Conservation (phyloP, 1,140 invertebrate genomes). For the Berghia stephanieae region DNA sequence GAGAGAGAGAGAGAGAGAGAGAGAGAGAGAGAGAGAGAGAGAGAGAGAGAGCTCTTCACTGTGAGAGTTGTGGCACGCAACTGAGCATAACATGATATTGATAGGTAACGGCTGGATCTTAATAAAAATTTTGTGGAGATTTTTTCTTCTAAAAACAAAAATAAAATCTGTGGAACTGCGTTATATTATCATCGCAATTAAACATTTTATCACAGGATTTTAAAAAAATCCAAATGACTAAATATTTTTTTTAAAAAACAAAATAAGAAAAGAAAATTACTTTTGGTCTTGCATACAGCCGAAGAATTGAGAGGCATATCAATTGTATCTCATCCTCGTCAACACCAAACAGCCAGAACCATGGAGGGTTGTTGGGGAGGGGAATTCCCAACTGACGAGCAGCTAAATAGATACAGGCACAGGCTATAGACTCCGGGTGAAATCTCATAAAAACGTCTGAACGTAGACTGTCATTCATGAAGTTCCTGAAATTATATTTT, state of each 20-base stretch:
- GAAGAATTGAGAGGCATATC: conserved; percentile 84
- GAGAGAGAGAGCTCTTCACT: not conserved
- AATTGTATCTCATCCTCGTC: conserved; percentile 84
- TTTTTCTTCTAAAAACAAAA: not conserved
- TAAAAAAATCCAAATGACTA: not conserved
- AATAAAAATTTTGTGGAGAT: not conserved
- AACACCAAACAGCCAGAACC: conserved; percentile 88
- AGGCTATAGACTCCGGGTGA: conserved; percentile 96
- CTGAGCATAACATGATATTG: not conserved
- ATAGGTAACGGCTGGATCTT: not conserved
- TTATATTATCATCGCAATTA: not conserved
- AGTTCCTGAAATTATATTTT: no score
- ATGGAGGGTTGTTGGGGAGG: conserved; percentile 85
- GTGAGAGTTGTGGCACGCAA: not conserved
- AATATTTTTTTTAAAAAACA: not conserved
- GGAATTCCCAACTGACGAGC: conserved; percentile 86
- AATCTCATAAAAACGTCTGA: conserved; percentile 97
- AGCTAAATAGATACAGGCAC: conserved; percentile 96
- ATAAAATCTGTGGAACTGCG: not conserved
- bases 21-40: not conserved
- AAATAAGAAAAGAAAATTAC: conserved; percentile 40
- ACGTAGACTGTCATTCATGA: conserved; percentile 98
- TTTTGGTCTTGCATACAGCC: conserved; percentile 77
- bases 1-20: not conserved
- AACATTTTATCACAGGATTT: not conserved